Evolutionary conservation across 2,888 invertebrate genomes (phyloP), one percentile per base, ranked within the genome.

Genomic region (Criorhina ranunculi): DNA sequence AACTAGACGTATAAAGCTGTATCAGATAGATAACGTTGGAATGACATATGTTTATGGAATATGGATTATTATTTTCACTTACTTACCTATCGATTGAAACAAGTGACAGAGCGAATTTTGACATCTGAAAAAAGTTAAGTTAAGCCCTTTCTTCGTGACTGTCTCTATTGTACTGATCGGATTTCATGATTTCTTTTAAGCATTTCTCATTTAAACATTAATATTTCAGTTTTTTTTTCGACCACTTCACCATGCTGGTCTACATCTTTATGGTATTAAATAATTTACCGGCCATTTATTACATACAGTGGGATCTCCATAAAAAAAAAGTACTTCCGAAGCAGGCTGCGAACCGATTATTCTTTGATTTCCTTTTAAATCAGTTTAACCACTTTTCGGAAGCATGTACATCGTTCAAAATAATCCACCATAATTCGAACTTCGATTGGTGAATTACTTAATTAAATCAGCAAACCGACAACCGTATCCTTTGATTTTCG

Each of bases 381-480:
- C 24, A 59, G 17, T 59, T 35, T 29, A n/a, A 35, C 44, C 33
- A 37, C 46, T 37, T 33, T 44, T 11, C 37, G 8, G 33, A 40
- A 46, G 11, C 17, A 12, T 35, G 57, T 35, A 70, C 49, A 29
- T 49, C 49, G 4, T 40, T 51, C 9, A 11, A 31, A 37, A 40
- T 40, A 72, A 51, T 72, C 12, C 60, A 19, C 15, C 62, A 53
- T 53, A 53, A 55, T 53, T 62, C 62, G 35, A 64, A 40, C 11
- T 44, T 64, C 17, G 59, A 53, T 35, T 62, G 44, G 35, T 11
- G 55, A 62, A 62, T 73, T 62, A 64, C 62, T 73, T 73, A 51
- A 62, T 73, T 64, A 53, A 73, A 73, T 73, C 62, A 44, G 35
- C 60, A 62, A 60, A 73, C 53, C 51, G 53, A 11, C 31, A 17